Conservation (phyloP, 2,797 vertebrate species). For the Petrocephalus schoutedeni region DNA sequence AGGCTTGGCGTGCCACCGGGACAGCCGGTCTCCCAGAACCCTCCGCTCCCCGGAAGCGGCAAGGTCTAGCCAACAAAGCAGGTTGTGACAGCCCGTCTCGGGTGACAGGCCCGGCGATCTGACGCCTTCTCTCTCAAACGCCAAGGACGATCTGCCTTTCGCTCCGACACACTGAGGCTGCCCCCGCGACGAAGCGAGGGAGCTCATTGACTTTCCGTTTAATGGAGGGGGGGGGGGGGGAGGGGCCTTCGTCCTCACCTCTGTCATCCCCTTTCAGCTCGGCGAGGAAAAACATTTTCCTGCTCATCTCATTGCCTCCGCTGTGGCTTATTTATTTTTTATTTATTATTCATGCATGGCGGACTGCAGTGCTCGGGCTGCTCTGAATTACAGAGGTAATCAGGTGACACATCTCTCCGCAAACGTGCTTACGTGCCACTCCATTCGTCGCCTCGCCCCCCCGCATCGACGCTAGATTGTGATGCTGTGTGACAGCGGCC, state of each 20-base stretch:
- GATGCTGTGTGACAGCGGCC: background rate
- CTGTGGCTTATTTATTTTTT: background rate
- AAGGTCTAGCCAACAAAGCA: background rate
- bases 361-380: background rate
- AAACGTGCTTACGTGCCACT: background rate
- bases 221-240: background rate
- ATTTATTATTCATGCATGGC: background rate
- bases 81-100: background rate
- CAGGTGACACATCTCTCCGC: background rate
- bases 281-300: background rate
- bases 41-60: background rate
- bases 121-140: background rate
- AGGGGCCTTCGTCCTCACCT: background rate
- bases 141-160: background rate
- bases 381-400: background rate
- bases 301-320: background rate
- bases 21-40: background rate
- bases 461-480: background rate
- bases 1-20: background rate
- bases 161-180: background rate
- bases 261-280: background rate
- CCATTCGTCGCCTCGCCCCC: too few relatives aligned
- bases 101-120: background rate
- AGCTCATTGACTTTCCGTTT: slow-evolving; percentile 9
- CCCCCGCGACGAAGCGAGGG: background rate